Conservation (phyloP, 2,888 invertebrate genomes). For the Cepaea hortensis region DNA sequence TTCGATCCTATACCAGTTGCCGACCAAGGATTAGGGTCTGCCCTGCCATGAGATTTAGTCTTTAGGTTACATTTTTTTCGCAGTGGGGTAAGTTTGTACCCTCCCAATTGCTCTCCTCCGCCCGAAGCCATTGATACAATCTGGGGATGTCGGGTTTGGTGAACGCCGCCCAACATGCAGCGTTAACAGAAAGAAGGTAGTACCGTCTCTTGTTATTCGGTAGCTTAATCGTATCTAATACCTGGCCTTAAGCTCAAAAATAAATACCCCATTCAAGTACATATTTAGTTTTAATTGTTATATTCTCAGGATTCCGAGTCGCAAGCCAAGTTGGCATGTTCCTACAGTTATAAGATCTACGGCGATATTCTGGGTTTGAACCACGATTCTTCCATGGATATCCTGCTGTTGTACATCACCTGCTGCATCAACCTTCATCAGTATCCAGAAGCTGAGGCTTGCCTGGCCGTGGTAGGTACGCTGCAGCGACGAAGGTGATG, state of each 20-base stretch:
- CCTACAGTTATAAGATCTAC: constrained; percentile 15
- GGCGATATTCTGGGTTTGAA: neutral
- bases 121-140: too few relatives aligned
- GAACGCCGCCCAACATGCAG: too few relatives aligned
- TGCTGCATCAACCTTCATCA: constrained; percentile 13
- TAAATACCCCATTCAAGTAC: neutral
- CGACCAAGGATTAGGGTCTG: too few relatives aligned
- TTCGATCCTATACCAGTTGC: too few relatives aligned
- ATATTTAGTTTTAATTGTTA: neutral
- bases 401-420: neutral
- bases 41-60: too few relatives aligned
- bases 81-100: too few relatives aligned
- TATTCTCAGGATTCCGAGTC: neutral
- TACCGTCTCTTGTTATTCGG: too few relatives aligned
- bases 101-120: too few relatives aligned
- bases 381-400: neutral
- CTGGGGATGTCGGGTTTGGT: too few relatives aligned
- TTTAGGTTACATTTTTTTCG: too few relatives aligned
- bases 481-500: neutral
- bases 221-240: too few relatives aligned
- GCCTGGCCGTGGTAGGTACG: neutral
- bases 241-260: neutral
- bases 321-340: constrained; percentile 18
- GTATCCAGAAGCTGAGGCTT: constrained; percentile 16
- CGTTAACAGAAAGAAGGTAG: too few relatives aligned